These are phyloP conservation scores for Ictidomys tridecemlineatus DNA, from an alignment of 2,113 vertebrate species.

Conservation along the genomic window DNA sequence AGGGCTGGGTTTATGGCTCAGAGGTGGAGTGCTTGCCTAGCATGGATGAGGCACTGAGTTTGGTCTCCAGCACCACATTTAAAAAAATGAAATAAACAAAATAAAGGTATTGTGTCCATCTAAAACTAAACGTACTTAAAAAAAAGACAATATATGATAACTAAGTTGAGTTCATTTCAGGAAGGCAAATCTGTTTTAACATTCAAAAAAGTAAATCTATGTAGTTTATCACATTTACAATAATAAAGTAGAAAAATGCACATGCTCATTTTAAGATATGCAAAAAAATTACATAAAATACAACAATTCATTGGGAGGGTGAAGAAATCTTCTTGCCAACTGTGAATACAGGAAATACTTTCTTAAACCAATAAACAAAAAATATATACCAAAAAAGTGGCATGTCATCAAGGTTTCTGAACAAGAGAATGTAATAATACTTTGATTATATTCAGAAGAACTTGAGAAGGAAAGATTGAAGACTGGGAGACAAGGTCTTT, in stretches of 20 bases:
- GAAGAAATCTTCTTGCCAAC: not conserved
- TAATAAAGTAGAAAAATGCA: not conserved
- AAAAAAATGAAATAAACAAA: no score
- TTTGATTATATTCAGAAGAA: not conserved
- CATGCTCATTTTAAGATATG: not conserved
- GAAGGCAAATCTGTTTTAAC: not conserved
- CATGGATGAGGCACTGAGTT: no score
- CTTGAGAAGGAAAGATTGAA: not conserved
- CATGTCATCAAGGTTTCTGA: constrained; percentile 2
- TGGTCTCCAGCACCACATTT: no score
- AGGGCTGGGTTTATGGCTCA: no score
- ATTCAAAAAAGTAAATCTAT: not conserved
- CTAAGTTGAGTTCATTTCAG: not conserved
- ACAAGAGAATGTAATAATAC: not conserved
- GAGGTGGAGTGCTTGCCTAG: no score
- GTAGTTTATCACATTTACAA: not conserved
- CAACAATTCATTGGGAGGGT: not conserved
- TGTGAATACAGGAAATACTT: not conserved
- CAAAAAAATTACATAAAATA: not conserved
- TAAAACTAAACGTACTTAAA: no score
- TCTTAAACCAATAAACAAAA: not conserved
- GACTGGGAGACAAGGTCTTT: not conserved
- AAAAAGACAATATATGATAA: not conserved
- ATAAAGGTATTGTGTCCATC: no score
- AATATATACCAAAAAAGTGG: not conserved